Conservation (phyloP, 2,888 invertebrate genomes). For the Phasia obesa region DNA sequence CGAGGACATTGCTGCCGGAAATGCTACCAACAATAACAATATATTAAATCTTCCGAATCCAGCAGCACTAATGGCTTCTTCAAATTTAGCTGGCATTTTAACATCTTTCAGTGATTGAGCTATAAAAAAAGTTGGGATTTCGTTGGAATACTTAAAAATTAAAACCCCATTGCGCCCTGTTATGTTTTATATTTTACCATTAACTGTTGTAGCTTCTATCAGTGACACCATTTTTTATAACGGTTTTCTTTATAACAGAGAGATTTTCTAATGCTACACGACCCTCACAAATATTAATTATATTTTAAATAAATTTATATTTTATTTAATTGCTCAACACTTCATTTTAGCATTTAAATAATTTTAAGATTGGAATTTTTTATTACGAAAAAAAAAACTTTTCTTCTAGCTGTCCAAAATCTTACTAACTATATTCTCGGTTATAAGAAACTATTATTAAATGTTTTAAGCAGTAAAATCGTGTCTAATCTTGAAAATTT, state of each 20-base stretch:
- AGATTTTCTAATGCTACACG: conserved; percentile 6
- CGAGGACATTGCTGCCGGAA: conserved; percentile 87
- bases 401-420: conserved; percentile 7
- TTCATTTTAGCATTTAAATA: conserved; percentile 24
- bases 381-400: conserved; percentile 18
- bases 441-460: conserved; percentile 9
- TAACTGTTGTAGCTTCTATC: conserved; percentile 19
- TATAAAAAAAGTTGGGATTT: background rate
- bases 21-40: conserved; percentile 84
- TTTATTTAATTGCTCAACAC: conserved; percentile 14
- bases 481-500: conserved; percentile 38
- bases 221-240: conserved; percentile 24
- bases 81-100: conserved; percentile 85
- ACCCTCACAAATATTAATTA: background rate
- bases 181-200: conserved; percentile 26
- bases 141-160: no score
- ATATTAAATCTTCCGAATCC: conserved; percentile 89
- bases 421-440: conserved; percentile 17
- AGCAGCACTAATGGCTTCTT: conserved; percentile 86
- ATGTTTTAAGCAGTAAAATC: conserved; percentile 19
- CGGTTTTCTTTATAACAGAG: background rate
- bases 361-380: background rate
- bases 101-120: conserved; percentile 15
- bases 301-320: no score
- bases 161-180: no score